Percentiles rank a stretch among this genome's conserved stretches.
These are phyloP conservation scores for Halesus radiatus DNA, from an alignment of 1,140 invertebrate genomes.

Conservation along the genomic window DNA sequence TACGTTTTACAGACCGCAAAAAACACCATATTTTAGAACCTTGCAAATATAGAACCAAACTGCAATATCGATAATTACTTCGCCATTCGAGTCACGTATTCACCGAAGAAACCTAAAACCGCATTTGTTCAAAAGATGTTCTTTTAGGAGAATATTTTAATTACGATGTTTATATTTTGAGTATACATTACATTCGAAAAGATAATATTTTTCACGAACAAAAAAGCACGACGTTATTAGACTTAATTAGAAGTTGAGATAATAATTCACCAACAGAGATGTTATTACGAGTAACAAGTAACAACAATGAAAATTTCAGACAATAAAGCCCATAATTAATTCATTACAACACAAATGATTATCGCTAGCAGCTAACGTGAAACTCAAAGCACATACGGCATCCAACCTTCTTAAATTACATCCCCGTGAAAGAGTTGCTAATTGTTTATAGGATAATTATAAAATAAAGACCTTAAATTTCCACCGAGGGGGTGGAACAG, in stretches of 20 bases:
- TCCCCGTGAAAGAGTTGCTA: slow-evolving; percentile 49
- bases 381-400: slow-evolving; percentile 37
- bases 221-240: slow-evolving; percentile 30
- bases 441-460: slow-evolving; percentile 57
- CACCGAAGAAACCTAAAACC: too few relatives aligned
- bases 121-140: too few relatives aligned
- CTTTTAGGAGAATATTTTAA: not conserved
- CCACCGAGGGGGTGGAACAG: slow-evolving; percentile 25
- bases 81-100: too few relatives aligned
- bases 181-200: not conserved
- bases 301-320: slow-evolving; percentile 33
- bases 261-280: slow-evolving; percentile 27
- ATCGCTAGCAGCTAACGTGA: slow-evolving; percentile 15
- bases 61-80: too few relatives aligned
- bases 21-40: too few relatives aligned
- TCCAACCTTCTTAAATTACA: slow-evolving; percentile 47
- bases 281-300: slow-evolving; percentile 25
- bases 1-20: too few relatives aligned
- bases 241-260: slow-evolving; percentile 25
- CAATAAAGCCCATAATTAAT: slow-evolving; percentile 41
- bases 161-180: not conserved
- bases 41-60: too few relatives aligned
- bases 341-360: slow-evolving; percentile 28
- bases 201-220: slow-evolving; percentile 11
- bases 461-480: slow-evolving; percentile 56